Base-by-base conservation (phyloP, 2,113 vertebrate genomes). In the Takifugu bimaculatus region DNA sequence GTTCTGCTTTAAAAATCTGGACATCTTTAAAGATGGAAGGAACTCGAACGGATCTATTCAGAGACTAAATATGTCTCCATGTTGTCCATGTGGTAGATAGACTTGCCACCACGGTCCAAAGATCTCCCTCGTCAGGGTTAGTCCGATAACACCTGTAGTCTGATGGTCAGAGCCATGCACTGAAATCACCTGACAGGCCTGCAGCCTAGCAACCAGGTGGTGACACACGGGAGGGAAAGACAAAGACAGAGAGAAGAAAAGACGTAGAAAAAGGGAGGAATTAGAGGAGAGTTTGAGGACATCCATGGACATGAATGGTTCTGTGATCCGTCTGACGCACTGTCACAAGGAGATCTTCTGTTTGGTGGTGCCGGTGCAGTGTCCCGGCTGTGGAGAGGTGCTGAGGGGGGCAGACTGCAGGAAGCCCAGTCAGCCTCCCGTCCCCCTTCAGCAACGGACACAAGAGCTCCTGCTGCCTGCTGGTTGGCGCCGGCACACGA, bases 321-420 rank as follows among this genome's bases (percentile, higher is more conserved):
- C 66, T 1, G 58, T 96, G n/a, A 72, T 96, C 58, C 88, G 84
- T 2, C 84, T 96, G 75, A 86, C 51, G 59, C 95, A 97, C 80
- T 97, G 94, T 43, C 55, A 82, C 14, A 89, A 85, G 75, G 74
- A 81, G 56, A 89, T 97, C 80, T 96, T 94, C 82, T 90, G 93
- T 45, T 91, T 90, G 52, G 80, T 70, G 0, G 77, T 92, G 2
- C 95, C 93, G 0, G 66, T 70, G 10, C 12, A 70, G 54, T 96
- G 95, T 65, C 95, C 95, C 0, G 79, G 88, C 32, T 96, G 95
- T 57, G 85, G 81, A 0, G 72, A 75, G 26, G 65, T 72, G 1
- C 63, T 96, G 65, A 83, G 72, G 3, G 82, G 0, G 64, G 84
- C 62, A 80, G 84, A 26, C 89, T 95, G 69, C 69, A 89, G 53